Percentiles rank a stretch among this genome's conserved stretches.
Conservation (phyloP, 2,888 invertebrate genomes). For the Gonocerus acuteangulatus region DNA sequence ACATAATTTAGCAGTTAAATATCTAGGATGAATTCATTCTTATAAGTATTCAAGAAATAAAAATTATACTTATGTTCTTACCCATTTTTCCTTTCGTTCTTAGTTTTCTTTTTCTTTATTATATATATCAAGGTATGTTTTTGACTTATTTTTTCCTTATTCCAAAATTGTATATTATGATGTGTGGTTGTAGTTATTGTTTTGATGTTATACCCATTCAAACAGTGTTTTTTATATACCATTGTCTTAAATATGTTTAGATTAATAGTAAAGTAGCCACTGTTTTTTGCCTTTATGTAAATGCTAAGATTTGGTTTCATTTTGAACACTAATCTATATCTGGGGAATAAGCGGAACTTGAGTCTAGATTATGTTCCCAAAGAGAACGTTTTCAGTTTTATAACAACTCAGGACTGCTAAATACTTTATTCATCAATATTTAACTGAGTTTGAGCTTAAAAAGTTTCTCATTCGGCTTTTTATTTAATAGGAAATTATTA, state of each 20-base stretch:
- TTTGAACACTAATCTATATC: constrained; percentile 12
- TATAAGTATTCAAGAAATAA: constrained; percentile 9
- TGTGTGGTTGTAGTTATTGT: constrained; percentile 23
- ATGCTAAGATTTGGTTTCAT: constrained; percentile 25
- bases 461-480: neutral
- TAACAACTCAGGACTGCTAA: constrained; percentile 4
- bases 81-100: neutral
- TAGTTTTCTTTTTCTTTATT: neutral
- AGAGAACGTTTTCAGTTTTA: constrained; percentile 16
- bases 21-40: constrained; percentile 6
- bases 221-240: constrained; percentile 13
- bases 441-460: constrained; percentile 11
- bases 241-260: constrained; percentile 27
- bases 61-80: constrained; percentile 10
- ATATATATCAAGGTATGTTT: constrained; percentile 4
- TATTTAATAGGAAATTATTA: neutral
- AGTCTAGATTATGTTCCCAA: constrained; percentile 17
- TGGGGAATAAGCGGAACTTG: constrained; percentile 24
- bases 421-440: constrained; percentile 5
- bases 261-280: constrained; percentile 25
- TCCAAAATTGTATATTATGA: constrained; percentile 19
- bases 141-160: constrained; percentile 1
- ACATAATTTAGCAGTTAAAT: constrained; percentile 11
- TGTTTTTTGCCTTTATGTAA: constrained; percentile 26
- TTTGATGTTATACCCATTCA: constrained; percentile 15